Base-by-base conservation (phyloP, 2,797 vertebrate genomes). In the Sylvilagus floridanus region DNA sequence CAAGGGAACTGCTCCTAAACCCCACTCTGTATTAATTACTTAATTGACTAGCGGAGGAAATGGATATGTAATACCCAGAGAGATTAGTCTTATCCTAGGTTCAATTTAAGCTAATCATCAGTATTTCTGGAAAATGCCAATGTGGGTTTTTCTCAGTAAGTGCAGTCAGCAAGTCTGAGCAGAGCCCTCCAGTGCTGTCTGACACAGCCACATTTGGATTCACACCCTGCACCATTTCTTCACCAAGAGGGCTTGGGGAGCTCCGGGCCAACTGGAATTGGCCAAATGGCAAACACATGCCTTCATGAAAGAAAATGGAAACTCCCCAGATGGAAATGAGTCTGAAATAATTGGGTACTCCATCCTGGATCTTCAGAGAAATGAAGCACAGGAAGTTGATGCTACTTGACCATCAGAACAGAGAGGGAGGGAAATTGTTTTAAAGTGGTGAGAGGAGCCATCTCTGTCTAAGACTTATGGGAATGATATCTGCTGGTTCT, bases 61-160 rank as follows among this genome's bases (percentile, higher is more conserved):
- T 95, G 96, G 82, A 73, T 95, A 84, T 32, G 95, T 90, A 97
- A 95, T 96, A 82, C 91, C 47, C 69, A 10, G 50, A 83, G 84
- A 97, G 79, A 81, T 78, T 73, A 89, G 84, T 52, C 62, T 84
- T 95, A 94, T 88, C 94, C 78, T 83, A 76, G 88, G 66, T 95
- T 97, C 93, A 97, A 86, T 97, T 97, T 98, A 96, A 98, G 92
- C 86, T 84, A 96, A 96, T 97, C 91, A 76, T 84, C 90, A 92
- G 85, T 72, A 72, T 97, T 97, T 97, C 94, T 96, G 95, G 95
- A 98, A 98, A 98, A 97, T 96, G 95, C 81, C 89, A 90, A 62
- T 96, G 94, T 88, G 28, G 96, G 89, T 97, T 98, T 96, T 95
- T 88, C 95, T 97, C 89, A 88, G 90, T 93, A 96, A 97, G 95